Evolutionary conservation across 2,797 vertebrate species (phyloP).

Genomic region (Paedocypris micromegethes): DNA sequence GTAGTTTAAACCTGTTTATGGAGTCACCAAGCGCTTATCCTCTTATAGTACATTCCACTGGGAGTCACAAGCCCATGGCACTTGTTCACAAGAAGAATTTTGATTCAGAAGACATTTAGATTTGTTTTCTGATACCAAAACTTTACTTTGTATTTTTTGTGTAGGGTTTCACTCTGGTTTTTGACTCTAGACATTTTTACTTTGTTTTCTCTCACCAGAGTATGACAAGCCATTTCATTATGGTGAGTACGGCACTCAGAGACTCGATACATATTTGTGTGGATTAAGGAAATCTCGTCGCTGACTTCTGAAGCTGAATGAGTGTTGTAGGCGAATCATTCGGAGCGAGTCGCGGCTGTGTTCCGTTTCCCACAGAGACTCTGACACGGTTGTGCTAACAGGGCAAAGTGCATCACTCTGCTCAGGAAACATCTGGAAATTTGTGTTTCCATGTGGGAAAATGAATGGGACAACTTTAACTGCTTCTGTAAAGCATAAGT

Average conservation of each 20-base stretch:
- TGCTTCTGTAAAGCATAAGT: conserved; percentile 20
- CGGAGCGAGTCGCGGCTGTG: conserved; percentile 1
- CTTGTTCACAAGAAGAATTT: conserved; percentile 5
- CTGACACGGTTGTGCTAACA: conserved; percentile 18
- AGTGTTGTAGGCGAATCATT: neutral
- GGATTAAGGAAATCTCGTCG: conserved; percentile 17
- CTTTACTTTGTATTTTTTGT: neutral
- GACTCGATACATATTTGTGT: conserved; percentile 5
- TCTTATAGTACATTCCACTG: conserved; percentile 25
- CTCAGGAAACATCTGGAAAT: conserved; percentile 61
- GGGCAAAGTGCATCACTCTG: conserved; percentile 21
- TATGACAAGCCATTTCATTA: conserved; percentile 69
- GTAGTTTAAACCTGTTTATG: conserved; percentile 22
- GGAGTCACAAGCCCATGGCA: neutral
- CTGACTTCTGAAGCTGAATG: conserved; percentile 8
- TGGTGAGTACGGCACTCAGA: conserved; percentile 61
- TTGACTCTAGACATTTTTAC: conserved; percentile 20
- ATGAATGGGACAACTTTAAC: conserved; percentile 57
- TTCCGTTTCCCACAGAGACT: neutral
- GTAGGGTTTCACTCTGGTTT: neutral
- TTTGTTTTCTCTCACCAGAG: conserved; percentile 51
- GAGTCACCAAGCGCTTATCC: conserved; percentile 26
- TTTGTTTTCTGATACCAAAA: neutral
- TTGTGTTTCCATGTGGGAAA: conserved; percentile 49
- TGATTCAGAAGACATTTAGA: neutral